These are phyloP conservation scores for Andinoacara biseriatus DNA, from an alignment of 2,113 vertebrate species.

Conservation along the genomic window DNA sequence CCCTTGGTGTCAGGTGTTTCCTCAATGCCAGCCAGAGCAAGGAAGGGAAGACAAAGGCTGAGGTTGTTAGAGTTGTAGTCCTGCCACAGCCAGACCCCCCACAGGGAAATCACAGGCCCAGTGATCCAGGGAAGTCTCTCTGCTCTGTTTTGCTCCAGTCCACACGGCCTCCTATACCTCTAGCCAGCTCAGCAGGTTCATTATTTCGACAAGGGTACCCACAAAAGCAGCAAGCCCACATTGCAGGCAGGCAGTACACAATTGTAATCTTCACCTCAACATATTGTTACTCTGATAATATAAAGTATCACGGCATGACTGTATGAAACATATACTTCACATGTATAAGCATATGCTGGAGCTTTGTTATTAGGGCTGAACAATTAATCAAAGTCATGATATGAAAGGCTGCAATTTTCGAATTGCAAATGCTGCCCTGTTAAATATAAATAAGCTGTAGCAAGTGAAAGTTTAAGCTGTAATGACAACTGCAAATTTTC, in stretches of 20 bases:
- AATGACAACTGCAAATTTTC: background rate
- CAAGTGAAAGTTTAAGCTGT: background rate
- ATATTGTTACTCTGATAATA: background rate
- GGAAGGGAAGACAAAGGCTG: conserved; percentile 24
- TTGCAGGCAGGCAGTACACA: background rate
- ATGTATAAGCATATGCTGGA: background rate
- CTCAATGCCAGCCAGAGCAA: conserved; percentile 28
- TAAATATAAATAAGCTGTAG: background rate
- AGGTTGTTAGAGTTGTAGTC: conserved; percentile 64
- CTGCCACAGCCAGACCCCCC: conserved; percentile 52
- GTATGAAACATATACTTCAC: background rate
- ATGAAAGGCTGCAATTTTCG: conserved; percentile 26
- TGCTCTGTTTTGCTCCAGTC: conserved; percentile 52
- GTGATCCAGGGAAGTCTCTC: conserved; percentile 65
- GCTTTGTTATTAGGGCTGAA: background rate
- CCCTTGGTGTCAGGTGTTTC: conserved; percentile 15
- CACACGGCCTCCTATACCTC: conserved; percentile 57
- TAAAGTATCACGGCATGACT: background rate
- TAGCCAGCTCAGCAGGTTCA: conserved; percentile 71
- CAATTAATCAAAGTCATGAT: background rate
- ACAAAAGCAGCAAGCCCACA: conserved; percentile 36
- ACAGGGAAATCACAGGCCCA: conserved; percentile 73
- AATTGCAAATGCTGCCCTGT: background rate
- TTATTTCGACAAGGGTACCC: conserved; percentile 67
- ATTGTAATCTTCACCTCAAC: background rate